Base-by-base conservation (phyloP, 2,113 vertebrate genomes). In the Odocoileus virginianus region DNA sequence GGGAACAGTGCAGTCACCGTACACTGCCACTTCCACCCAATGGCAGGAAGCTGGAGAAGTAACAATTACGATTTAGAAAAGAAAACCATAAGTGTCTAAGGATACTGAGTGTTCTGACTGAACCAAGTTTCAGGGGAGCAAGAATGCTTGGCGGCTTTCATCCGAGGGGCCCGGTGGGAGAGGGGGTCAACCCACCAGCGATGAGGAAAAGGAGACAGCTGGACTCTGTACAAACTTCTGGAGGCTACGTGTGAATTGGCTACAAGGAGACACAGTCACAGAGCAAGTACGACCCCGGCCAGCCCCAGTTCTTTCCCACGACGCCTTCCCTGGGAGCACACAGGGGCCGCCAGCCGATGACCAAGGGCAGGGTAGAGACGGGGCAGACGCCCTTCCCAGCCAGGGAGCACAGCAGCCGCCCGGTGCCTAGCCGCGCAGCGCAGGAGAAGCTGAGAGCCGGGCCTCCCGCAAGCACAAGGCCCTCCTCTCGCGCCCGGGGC, bases 371-470 rank as follows among this genome's bases (percentile, higher is more conserved):
- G 5, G 40, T 67, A 89, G 55, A 50, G 67, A 40, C 16, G 6
- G 87, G 64, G n/a, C 85, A 57, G 47, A 57, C 2, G 16, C 21
- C 2, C 1, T 11, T 11, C 30, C n/a, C 7, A 2, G 1, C 0
- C 33, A 12, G 54, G 36, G 13, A 23, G 45, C 40, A 3, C 76
- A 30, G 33, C 23, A 17, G 28, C 50, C 52, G 1, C 14, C 0
- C 4, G 25, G 5, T 17, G 13, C 33, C 17, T 5, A 52, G 7
- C 81, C 4, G 3, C 36, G 30, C 16, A 16, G n/a, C 17, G 23
- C 28, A 33, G 11, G 45, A 15, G 43, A 89, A n/a, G 43, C n/a
- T 30, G 54, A 71, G 71, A 36, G n/a, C 4, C 2, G 64, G 64
- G 17, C 64, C 9, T 17, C 27, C 33, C 17, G 27, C 57, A 55